These are phyloP conservation scores for Rhynchonycteris naso DNA, from an alignment of 2,797 vertebrate genomes.

Conservation along the genomic window DNA sequence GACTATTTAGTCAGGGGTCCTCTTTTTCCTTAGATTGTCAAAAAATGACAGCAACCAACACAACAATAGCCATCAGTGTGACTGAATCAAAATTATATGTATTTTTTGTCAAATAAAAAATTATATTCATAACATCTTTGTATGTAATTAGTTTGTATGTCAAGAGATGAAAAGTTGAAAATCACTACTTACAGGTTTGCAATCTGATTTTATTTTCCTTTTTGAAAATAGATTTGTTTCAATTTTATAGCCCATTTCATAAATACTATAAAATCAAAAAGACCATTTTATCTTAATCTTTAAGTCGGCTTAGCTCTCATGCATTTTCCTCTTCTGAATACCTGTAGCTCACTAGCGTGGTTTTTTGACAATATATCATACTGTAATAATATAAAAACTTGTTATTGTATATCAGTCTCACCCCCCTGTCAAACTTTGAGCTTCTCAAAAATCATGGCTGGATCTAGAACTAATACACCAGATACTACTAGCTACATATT, in stretches of 20 bases:
- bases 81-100: background rate
- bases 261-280: background rate
- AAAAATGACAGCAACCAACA: background rate
- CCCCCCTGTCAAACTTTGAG: background rate
- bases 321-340: background rate
- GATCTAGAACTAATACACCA: background rate
- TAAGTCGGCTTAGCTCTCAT: background rate
- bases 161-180: no score
- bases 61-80: background rate
- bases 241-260: background rate
- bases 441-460: background rate
- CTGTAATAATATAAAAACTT: background rate
- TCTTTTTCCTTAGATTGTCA: no score
- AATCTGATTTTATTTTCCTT: background rate
- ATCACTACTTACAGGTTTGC: background rate
- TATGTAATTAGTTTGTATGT: no score
- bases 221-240: background rate
- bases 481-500: background rate
- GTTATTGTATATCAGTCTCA: background rate
- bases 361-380: background rate
- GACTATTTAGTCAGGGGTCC: no score
- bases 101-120: no score
- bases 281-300: background rate
- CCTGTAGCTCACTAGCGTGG: background rate
- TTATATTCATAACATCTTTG: no score